These are phyloP conservation scores for Arenicola marina DNA, from an alignment of 2,888 invertebrate genomes.

Conservation along the genomic window DNA sequence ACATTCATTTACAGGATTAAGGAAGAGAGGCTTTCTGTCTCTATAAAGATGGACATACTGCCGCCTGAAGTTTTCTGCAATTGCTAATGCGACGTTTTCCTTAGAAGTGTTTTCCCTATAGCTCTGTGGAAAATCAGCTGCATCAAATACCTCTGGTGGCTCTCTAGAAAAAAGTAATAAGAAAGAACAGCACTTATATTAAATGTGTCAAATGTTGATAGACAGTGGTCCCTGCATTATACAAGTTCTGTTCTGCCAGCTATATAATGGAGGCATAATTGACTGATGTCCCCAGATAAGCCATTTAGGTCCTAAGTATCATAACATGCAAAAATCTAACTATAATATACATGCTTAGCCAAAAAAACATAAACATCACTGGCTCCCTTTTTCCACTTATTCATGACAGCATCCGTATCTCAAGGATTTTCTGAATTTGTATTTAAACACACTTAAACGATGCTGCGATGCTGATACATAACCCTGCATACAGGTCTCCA, in stretches of 20 bases:
- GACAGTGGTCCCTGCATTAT: neutral
- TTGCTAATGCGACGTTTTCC: slow-evolving; percentile 57
- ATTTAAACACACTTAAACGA: too few species aligned
- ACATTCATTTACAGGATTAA: slow-evolving; percentile 60
- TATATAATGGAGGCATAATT: neutral
- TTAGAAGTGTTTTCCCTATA: slow-evolving; percentile 58
- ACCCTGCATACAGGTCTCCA: too few species aligned
- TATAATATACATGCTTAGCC: too few species aligned
- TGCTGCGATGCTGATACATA: too few species aligned
- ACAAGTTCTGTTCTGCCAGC: neutral
- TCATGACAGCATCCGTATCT: too few species aligned
- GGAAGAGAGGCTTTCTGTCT: slow-evolving; percentile 58
- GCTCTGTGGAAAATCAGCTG: slow-evolving; percentile 54
- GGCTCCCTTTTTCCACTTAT: too few species aligned
- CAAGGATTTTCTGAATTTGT: too few species aligned
- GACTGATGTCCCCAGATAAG: neutral
- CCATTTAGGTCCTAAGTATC: neutral
- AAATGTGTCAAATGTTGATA: neutral
- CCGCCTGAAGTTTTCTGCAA: slow-evolving; percentile 60
- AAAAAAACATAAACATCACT: too few species aligned
- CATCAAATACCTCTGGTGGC: slow-evolving; percentile 44
- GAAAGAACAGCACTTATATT: neutral
- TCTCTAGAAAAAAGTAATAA: slow-evolving; percentile 10
- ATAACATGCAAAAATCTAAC: too few species aligned
- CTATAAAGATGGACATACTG: slow-evolving; percentile 61